Conservation (phyloP, 2,888 invertebrate genomes). For the Anodontia alba region DNA sequence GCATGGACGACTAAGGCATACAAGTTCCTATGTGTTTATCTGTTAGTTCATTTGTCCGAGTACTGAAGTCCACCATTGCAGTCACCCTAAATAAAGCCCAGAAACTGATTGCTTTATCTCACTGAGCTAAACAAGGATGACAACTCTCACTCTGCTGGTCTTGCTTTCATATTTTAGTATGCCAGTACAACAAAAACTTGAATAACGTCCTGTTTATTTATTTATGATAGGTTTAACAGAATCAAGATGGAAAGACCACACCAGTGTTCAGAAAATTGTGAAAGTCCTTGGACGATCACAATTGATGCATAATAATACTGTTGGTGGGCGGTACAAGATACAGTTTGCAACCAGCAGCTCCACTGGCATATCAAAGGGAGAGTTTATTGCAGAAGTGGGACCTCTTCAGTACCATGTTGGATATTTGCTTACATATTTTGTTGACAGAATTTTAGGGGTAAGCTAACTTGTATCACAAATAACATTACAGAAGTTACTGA, state of each 20-base stretch:
- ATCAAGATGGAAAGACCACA: slow-evolving; percentile 66
- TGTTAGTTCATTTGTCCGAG: too few species aligned
- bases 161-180: too few species aligned
- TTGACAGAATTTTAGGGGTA: slow-evolving; percentile 80
- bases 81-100: too few species aligned
- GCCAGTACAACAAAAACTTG: too few species aligned
- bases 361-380: slow-evolving; percentile 58
- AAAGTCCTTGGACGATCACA: slow-evolving; percentile 53
- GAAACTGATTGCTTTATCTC: too few species aligned
- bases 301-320: slow-evolving; percentile 39
- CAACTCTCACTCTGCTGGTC: too few species aligned
- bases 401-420: slow-evolving; percentile 70
- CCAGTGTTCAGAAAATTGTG: slow-evolving; percentile 50
- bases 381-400: slow-evolving; percentile 72
- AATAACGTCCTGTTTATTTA: too few species aligned
- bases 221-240: slow-evolving; percentile 65
- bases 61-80: too few species aligned
- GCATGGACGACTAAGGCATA: too few species aligned
- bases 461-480: slow-evolving; percentile 33
- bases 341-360: slow-evolving; percentile 43
- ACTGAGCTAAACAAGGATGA: too few species aligned
- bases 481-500: neutral
- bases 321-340: slow-evolving; percentile 63
- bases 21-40: too few species aligned
- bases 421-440: slow-evolving; percentile 70